Base-by-base conservation (phyloP, 2,888 invertebrate species). In the Ecliptopera silaceata region DNA sequence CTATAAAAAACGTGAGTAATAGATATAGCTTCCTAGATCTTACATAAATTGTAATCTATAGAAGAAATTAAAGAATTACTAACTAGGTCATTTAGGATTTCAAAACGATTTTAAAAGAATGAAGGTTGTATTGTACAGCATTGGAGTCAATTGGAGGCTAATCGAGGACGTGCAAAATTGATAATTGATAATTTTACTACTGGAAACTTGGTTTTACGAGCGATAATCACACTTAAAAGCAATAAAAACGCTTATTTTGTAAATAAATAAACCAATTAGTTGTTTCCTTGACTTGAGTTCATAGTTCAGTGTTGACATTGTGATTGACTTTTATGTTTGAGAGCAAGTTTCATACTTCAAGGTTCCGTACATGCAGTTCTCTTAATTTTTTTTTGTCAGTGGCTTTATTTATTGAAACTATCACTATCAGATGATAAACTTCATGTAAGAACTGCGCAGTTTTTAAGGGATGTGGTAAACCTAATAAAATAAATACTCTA, bases 111-210 rank as follows among this genome's bases (percentile, higher is more conserved):
- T 36, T 34, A 34, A 47, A 41, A 41, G 34, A 58, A 58, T 53
- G 41, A 44, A 58, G 58, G 53, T 45, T 48, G 34, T 18, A 48
- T 8, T 20, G n/a, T 11, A 17, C 15, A 49, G 42, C 26, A 43
- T 13, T 38, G 17, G 31, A 46, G 46, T n/a, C 17, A 22, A 32
- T 12, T n/a, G 12, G 17, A 26, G 12, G 38, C 20, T 47, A 36
- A 59, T 57, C 51, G 50, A 47, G 49, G 32, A 59, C 52, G 50
- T 59, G 58, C 46, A 46, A 56, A 56, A 59, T 62, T 56, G 52
- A 50, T 62, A 50, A 59, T 62, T 56, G 58, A 29, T 56, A 47
- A 58, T 58, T 53, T 58, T 52, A 58, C 53, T 50, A 56, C 58
- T 58, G 45, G 26, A 51, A 48, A 48, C 29, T 44, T 22, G 26